Conservation (phyloP, 2,797 vertebrate species). For the Sternotherus odoratus region DNA sequence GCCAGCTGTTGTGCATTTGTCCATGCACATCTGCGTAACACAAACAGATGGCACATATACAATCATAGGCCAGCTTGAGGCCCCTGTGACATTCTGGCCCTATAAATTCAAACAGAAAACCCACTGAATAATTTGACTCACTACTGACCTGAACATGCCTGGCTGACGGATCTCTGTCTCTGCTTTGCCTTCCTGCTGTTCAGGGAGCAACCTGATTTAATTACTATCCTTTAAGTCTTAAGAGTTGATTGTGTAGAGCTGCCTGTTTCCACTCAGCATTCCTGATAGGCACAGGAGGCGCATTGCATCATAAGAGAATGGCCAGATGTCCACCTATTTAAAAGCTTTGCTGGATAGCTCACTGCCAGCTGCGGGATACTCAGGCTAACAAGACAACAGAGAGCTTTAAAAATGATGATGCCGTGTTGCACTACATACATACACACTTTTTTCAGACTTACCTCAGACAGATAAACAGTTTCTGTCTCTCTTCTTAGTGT, state of each 20-base stretch:
- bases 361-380: constrained; percentile 2
- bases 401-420: not conserved
- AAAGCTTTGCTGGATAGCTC: constrained; percentile 1
- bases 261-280: constrained; percentile 30
- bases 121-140: not conserved
- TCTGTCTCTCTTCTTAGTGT: not conserved
- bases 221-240: constrained; percentile 11
- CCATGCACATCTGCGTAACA: no score
- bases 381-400: constrained; percentile 20
- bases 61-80: no score
- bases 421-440: not conserved
- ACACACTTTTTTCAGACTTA: not conserved
- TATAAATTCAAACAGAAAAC: not conserved
- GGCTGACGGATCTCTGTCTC: not conserved
- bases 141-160: not conserved
- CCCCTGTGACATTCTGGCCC: no score
- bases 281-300: not conserved
- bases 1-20: no score
- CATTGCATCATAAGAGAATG: constrained; percentile 48
- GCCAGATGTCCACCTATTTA: constrained; percentile 48
- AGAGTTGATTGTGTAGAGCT: constrained; percentile 40
- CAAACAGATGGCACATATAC: no score
- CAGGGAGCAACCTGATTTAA: not conserved
- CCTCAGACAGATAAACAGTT: not conserved
- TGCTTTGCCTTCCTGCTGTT: not conserved